Evolutionary conservation across 2,888 invertebrate genomes (phyloP), one percentile per base, ranked within the genome.

Genomic region (Macrostomum cliftonense): DNA sequence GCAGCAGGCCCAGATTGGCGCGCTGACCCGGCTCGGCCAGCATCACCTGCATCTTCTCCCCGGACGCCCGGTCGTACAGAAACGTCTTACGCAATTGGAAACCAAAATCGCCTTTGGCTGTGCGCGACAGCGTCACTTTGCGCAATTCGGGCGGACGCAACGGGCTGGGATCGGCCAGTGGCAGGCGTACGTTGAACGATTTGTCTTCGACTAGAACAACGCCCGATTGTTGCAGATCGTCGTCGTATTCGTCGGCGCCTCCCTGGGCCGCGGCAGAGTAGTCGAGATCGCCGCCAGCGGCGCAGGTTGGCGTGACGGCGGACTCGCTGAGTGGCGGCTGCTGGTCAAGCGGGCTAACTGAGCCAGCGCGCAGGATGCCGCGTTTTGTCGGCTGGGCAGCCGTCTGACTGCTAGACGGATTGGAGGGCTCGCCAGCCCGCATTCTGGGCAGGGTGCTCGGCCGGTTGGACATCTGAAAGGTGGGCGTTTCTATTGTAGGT

Each of bases 71-170:
- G 28, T 63, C 62, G 54, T 85, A 77, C 43, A 86, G 78, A 67
- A 84, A 80, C 2, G 87, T 87, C 59, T 88, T 78, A 7, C 89
- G 78, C 55, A 91, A 73, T 54, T 87, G 88, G 63, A 91, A 89
- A 0, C 91, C 91, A 65, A 91, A 91, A 69, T 89, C 89, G 56
- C 83, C 84, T 49, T 83, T 76, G 0, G 86, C 83, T 42, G 65
- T 66, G 20, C 74, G 62, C 19, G 66, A 61, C 38, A 89, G 81
- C 1, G 78, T 77, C 46, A 89, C 71, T 45, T 78, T 75, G 55
- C 88, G 75, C 1, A 85, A 79, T 21, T 63, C 59, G 7, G 69
- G 67, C 11, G 64, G 60, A 52, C 68, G 64, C 1, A 63, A 58
- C 9, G 64, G 66, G 12, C 63, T 56, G 12, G 72, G 58, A 12